Conservation (phyloP, 2,888 invertebrate genomes). For the Sinohyriopsis cumingii region DNA sequence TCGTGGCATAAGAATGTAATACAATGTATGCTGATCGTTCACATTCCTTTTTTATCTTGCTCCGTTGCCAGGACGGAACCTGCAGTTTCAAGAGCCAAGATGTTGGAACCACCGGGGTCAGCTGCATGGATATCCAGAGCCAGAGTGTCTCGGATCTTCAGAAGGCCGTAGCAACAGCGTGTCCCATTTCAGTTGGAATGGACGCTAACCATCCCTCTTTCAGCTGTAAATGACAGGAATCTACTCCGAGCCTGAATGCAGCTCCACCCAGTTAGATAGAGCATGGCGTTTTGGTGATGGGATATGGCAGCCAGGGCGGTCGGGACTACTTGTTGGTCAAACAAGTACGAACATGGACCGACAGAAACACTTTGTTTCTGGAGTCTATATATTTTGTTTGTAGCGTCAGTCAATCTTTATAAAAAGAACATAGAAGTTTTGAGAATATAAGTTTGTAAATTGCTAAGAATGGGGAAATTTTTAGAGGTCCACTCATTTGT, state of each 20-base stretch:
- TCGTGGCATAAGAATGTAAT: too few species aligned
- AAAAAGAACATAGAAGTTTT: neutral
- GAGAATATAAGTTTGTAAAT: too few species aligned
- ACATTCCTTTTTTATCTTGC: neutral
- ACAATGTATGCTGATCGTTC: too few species aligned
- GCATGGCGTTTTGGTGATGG: conserved; percentile 37
- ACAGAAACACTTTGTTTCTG: neutral
- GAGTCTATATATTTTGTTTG: neutral
- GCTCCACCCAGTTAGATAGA: conserved; percentile 20
- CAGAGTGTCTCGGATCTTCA: conserved; percentile 83
- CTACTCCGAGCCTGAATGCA: conserved; percentile 34
- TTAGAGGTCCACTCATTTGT: neutral
- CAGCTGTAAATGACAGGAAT: conserved; percentile 32
- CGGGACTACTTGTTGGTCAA: conserved; percentile 52
- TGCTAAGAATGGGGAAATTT: too few species aligned
- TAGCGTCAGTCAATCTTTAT: neutral
- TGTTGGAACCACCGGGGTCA: conserved; percentile 43
- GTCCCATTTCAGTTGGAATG: conserved; percentile 89
- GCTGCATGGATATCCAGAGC: conserved; percentile 39
- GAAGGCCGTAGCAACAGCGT: conserved; percentile 85
- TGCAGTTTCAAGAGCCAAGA: conserved; percentile 41
- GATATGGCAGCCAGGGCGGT: conserved; percentile 32
- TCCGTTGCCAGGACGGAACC: conserved; percentile 57
- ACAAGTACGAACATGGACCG: conserved; percentile 27
- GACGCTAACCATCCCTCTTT: conserved; percentile 84